These are phyloP conservation scores for Indicator indicator DNA, from an alignment of 2,113 vertebrate genomes.

Conservation along the genomic window DNA sequence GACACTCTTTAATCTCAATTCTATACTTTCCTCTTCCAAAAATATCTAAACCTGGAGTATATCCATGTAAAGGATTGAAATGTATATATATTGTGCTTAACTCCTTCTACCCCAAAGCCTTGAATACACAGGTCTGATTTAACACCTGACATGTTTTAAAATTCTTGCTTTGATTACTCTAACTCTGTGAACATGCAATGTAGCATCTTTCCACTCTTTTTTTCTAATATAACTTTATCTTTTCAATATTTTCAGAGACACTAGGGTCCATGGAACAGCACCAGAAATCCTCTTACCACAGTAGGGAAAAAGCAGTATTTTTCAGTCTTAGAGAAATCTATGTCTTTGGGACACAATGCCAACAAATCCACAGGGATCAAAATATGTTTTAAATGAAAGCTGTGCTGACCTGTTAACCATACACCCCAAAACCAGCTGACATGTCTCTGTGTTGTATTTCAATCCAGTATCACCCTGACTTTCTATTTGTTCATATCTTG, in stretches of 20 bases:
- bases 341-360: not conserved
- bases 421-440: not conserved
- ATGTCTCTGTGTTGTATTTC: not conserved
- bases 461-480: not conserved
- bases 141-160: not conserved
- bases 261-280: not conserved
- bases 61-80: not conserved
- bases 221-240: not conserved
- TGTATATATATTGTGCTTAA: not conserved
- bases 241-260: not conserved
- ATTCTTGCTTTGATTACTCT: not conserved
- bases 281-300: not conserved
- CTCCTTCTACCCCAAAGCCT: not conserved
- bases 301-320: not conserved
- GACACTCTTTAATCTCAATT: slow-evolving; percentile 41
- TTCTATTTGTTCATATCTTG: not conserved
- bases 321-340: not conserved
- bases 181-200: not conserved
- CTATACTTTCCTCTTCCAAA: slow-evolving; percentile 22
- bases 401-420: not conserved
- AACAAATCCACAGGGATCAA: not conserved
- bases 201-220: not conserved
- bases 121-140: not conserved
- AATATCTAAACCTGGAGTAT: not conserved
- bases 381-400: not conserved